Evolutionary conservation across 2,797 vertebrate species (phyloP), one percentile per base, ranked within the genome.

Genomic region (Arremon brunneinucha): DNA sequence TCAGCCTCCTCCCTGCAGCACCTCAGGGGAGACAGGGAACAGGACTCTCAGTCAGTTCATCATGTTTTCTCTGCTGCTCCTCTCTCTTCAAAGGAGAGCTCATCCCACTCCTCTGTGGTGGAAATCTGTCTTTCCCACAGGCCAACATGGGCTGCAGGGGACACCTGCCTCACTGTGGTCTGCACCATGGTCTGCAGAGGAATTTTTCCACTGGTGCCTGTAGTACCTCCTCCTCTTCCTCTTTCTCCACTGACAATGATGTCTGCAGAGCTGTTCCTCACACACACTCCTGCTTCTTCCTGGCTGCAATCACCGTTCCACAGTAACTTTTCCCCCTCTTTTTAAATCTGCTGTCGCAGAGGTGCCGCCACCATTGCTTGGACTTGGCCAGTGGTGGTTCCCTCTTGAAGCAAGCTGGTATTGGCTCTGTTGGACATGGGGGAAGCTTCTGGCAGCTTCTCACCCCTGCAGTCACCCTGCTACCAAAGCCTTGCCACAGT

Each of bases 91-190:
- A 30, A 22, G 11, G 15, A 76, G 28, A 46, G 9, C 16, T 60
- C 28, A 27, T 52, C 7, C 28, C 28, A n/a, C 37, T 24, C 39
- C 14, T 43, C 22, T 27, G 47, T 27, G 4, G 27, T 37, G 18
- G 28, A 62, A 71, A 53, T 37, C 46, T 44, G 12, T 32, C 68
- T 35, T 34, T 44, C 10, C 16, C 2, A 3, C 13, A 28, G 39
- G 15, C 8, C 37, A 60, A 0, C 3, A 0, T 30, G 39, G 13
- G n/a, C 13, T 49, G 10, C 57, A 26, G 39, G 18, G 22, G 10
- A 32, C 21, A 35, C 10, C 32, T 78, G 8, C 22, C 32, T 71
- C 43, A 32, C 18, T 19, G 4, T 27, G 34, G 18, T 6, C 49
- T 63, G 22, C 32, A 56, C 14, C 19, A 9, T 32, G 47, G 32